Conservation (phyloP, 2,888 invertebrate genomes). For the Pegoplata infirma region DNA sequence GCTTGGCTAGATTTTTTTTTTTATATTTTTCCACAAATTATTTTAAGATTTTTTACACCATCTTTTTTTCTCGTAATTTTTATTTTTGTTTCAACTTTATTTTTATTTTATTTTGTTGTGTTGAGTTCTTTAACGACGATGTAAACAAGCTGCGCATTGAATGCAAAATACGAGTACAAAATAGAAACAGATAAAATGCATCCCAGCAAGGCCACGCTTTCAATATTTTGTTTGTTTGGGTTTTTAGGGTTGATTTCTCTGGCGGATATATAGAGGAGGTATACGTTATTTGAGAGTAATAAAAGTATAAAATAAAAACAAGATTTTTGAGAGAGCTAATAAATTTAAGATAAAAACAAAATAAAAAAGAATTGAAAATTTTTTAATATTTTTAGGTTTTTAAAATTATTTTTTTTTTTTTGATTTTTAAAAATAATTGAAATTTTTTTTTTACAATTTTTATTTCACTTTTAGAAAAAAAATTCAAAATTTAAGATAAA, state of each 20-base stretch:
- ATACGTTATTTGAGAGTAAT: background rate
- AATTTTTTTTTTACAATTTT: too few species aligned
- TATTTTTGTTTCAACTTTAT: constrained; percentile 6
- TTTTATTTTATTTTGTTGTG: constrained; percentile 10
- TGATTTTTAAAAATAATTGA: too few species aligned
- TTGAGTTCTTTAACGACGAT: constrained; percentile 34
- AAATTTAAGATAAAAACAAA: too few species aligned
- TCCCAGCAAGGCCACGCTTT: constrained; percentile 47
- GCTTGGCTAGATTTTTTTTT: constrained; percentile 10
- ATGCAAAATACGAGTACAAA: constrained; percentile 41
- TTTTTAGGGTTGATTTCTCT: constrained; percentile 40
- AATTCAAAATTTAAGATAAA: too few species aligned
- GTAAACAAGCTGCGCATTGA: constrained; percentile 59
- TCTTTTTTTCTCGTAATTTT: background rate
- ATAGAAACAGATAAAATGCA: constrained; percentile 44
- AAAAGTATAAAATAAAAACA: background rate
- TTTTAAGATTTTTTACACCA: background rate
- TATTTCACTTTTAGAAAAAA: too few species aligned
- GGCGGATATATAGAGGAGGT: background rate
- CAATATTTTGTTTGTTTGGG: background rate
- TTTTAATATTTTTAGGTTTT: too few species aligned
- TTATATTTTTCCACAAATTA: background rate
- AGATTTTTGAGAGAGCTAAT: background rate
- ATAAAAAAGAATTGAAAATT: too few species aligned
- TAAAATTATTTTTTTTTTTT: too few species aligned